Percentiles rank a stretch among this genome's conserved stretches.
Conservation (phyloP, 1,140 invertebrate genomes). For the Temnothorax nylanderi region DNA sequence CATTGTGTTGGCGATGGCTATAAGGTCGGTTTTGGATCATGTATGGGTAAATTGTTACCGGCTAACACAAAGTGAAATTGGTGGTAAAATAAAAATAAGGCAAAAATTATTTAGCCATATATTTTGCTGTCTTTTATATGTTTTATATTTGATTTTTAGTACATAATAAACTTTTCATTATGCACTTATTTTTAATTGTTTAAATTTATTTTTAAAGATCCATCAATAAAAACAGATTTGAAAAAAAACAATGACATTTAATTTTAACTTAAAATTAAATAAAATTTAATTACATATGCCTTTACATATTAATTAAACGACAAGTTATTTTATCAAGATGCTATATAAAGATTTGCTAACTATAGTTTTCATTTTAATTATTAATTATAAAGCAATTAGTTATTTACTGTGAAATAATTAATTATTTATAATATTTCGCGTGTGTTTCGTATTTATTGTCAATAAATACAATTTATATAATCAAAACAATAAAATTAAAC, state of each 20-base stretch:
- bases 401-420: conserved; percentile 9
- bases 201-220: not conserved
- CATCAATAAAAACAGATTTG: not conserved
- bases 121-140: not conserved
- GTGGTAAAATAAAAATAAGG: not conserved
- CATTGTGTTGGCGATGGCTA: conserved; percentile 92
- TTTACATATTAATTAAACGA: not conserved
- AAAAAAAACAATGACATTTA: not conserved
- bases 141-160: not conserved
- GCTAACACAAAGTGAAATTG: conserved; percentile 81
- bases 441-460: not conserved
- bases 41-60: conserved; percentile 95
- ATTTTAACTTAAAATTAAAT: not conserved
- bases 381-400: not conserved
- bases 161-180: not conserved
- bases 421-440: not conserved
- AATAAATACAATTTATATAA: conserved; percentile 2
- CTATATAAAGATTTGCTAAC: not conserved
- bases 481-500: not conserved
- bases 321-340: not conserved
- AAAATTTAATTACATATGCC: not conserved
- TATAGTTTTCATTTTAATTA: not conserved
- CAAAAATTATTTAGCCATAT: not conserved
- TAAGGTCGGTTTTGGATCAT: conserved; percentile 96
- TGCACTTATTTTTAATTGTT: not conserved